Conservation (phyloP, 2,888 invertebrate species). For the Nomada lathburiana region DNA sequence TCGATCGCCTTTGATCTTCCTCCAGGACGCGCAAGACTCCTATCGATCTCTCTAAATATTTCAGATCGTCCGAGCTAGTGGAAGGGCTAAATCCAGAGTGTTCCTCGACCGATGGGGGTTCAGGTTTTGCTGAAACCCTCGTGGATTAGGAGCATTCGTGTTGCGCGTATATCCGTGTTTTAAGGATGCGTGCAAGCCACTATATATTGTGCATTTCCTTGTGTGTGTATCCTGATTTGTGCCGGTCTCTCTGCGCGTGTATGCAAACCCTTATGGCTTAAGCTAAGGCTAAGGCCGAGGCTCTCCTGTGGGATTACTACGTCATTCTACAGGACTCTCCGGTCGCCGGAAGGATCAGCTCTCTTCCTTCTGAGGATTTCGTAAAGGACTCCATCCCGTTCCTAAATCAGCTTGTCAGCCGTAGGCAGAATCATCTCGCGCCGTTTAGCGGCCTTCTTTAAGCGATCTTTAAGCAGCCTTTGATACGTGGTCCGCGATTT, state of each 20-base stretch:
- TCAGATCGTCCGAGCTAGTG: constrained; percentile 70
- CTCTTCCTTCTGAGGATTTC: constrained; percentile 78
- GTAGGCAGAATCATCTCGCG: constrained; percentile 59
- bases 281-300: constrained; percentile 82
- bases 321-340: constrained; percentile 80
- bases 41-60: constrained; percentile 73
- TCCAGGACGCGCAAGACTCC: constrained; percentile 22
- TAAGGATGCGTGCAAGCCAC: constrained; percentile 66
- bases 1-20: constrained; percentile 61
- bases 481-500: no score
- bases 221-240: constrained; percentile 66
- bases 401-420: constrained; percentile 77
- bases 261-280: constrained; percentile 83
- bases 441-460: constrained; percentile 49
- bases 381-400: constrained; percentile 68
- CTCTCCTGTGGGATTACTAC: constrained; percentile 82
- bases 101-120: constrained; percentile 72
- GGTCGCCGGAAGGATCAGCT: constrained; percentile 80
- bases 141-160: constrained; percentile 74
- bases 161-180: constrained; percentile 73
- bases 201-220: constrained; percentile 32
- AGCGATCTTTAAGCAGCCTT: background rate
- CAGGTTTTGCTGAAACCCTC: constrained; percentile 74
- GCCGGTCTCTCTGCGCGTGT: constrained; percentile 70
- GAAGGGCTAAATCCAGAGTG: constrained; percentile 70